Percentiles rank a stretch among this genome's conserved stretches.
Evolutionary conservation across 2,888 invertebrate genomes (phyloP).

Genomic region (Chloroclystis v-ata): DNA sequence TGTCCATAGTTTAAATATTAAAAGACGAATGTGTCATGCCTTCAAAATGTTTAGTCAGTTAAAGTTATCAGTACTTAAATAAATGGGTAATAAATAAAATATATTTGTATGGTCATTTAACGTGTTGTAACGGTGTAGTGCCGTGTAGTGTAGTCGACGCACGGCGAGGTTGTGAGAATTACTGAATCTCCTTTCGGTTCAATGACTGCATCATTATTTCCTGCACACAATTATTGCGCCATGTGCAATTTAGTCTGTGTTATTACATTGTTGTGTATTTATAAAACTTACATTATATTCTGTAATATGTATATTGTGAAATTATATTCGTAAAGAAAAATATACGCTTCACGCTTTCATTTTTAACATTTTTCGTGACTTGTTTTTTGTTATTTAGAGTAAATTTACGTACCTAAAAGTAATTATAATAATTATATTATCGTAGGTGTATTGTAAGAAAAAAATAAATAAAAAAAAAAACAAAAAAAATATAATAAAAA

Average conservation of each 20-base stretch:
- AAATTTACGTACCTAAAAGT: constrained; percentile 78
- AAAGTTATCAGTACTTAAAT: constrained; percentile 75
- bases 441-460: constrained; percentile 55
- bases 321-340: constrained; percentile 72
- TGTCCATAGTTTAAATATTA: constrained; percentile 64
- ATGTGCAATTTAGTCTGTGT: constrained; percentile 77
- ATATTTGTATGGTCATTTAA: constrained; percentile 32
- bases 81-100: constrained; percentile 50
- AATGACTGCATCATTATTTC: constrained; percentile 72
- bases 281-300: constrained; percentile 68
- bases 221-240: constrained; percentile 71
- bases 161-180: constrained; percentile 63
- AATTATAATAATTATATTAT: constrained; percentile 76
- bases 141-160: constrained; percentile 31
- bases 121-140: constrained; percentile 41
- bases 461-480: constrained; percentile 47
- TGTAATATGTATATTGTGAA: constrained; percentile 77
- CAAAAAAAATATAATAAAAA: constrained; percentile 45
- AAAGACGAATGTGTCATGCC: constrained; percentile 73
- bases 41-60: constrained; percentile 73
- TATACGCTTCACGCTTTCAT: constrained; percentile 77
- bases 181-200: constrained; percentile 75
- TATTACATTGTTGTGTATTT: constrained; percentile 78
- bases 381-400: constrained; percentile 77
- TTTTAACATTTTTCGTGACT: constrained; percentile 75